phyloP scores from a whole-genome alignment of 2,113 vertebrate genomes.

The Trogon melanurus region DNA sequence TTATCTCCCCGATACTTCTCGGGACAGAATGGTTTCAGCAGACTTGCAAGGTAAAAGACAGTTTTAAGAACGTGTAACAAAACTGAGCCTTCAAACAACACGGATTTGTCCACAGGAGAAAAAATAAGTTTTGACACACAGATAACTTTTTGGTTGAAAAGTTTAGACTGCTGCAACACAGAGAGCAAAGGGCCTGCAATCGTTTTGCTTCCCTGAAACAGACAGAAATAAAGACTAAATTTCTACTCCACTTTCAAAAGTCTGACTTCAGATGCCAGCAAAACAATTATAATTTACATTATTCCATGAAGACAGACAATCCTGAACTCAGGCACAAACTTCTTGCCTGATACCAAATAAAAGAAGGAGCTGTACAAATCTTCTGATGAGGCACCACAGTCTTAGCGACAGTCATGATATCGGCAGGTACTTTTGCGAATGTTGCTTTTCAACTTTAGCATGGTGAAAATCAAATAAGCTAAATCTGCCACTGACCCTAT shows the following conservation, averaged over 20 bases:
- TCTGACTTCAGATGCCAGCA: background rate
- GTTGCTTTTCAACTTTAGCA: background rate
- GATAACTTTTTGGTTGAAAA: background rate
- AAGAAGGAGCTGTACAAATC: background rate
- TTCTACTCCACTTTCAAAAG: background rate
- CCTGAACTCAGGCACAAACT: background rate
- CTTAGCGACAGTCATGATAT: background rate
- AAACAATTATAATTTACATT: background rate
- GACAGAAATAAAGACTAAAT: background rate
- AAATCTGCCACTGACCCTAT: background rate
- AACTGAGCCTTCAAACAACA: background rate
- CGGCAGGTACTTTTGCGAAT: background rate
- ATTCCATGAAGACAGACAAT: background rate
- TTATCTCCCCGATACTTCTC: background rate
- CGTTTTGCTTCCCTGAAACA: background rate
- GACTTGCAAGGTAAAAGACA: background rate
- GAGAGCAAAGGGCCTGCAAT: background rate
- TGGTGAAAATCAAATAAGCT: background rate
- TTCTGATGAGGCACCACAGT: background rate
- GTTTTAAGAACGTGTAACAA: background rate
- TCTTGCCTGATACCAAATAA: rapidly evolving
- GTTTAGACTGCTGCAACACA: background rate
- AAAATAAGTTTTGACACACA: background rate
- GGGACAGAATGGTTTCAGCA: background rate
- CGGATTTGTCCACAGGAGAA: background rate